phyloP scores from a whole-genome alignment of 2,797 vertebrate genomes.

The Odontamblyopus lacepedii region DNA sequence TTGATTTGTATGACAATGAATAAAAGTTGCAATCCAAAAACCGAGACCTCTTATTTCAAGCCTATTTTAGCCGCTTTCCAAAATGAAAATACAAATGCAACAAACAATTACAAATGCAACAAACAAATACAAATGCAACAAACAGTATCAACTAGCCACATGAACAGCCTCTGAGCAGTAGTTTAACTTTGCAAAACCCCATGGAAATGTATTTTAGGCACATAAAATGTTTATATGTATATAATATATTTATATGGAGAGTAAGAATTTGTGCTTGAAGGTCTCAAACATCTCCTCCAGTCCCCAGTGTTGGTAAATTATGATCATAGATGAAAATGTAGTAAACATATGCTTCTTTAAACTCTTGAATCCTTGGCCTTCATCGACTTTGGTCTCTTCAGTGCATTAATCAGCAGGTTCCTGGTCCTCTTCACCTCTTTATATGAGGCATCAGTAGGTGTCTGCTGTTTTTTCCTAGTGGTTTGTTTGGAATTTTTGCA shows the following conservation, averaged over 20 bases:
- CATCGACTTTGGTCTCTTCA: not conserved
- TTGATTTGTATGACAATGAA: slow-evolving; percentile 64
- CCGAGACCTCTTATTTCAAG: not conserved
- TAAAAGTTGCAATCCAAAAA: slow-evolving; percentile 59
- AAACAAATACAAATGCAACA: not conserved
- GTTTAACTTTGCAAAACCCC: not conserved
- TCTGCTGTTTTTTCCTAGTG: not conserved
- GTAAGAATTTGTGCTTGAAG: not conserved
- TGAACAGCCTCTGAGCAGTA: not conserved
- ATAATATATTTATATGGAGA: not conserved
- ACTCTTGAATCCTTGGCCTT: not conserved
- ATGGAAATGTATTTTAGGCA: not conserved
- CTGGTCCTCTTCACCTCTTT: not conserved
- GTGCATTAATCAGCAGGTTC: not conserved
- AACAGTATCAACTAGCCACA: not conserved
- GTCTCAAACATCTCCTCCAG: not conserved
- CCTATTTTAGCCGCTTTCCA: not conserved
- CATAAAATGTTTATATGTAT: not conserved
- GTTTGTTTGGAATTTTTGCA: no score
- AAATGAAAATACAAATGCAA: not conserved
- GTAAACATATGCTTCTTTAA: not conserved
- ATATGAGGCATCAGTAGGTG: not conserved
- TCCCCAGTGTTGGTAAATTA: not conserved
- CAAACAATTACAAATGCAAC: no score
- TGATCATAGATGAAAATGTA: no score